Evolutionary conservation across 2,113 vertebrate genomes (phyloP).

Genomic region (Ginglymostoma cirratum): DNA sequence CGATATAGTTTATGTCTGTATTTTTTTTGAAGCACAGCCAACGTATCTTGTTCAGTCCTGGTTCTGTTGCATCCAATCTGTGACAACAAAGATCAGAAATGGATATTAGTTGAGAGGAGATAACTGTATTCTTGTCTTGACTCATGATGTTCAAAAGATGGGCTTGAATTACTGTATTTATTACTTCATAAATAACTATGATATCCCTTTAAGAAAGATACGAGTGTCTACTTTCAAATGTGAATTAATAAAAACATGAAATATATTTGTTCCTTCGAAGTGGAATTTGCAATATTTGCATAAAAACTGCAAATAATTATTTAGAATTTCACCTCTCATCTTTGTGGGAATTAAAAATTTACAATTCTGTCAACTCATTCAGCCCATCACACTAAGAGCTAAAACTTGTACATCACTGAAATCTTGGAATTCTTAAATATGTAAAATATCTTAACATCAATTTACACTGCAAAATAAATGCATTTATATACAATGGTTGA

Average conservation of each 20-base stretch:
- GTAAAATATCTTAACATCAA: neutral
- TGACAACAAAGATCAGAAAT: too few species aligned
- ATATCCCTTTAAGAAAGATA: neutral
- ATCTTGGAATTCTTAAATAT: neutral
- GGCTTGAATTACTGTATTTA: neutral
- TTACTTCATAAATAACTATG: neutral
- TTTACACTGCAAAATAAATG: neutral
- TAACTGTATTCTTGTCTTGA: neutral
- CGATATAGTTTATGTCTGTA: neutral
- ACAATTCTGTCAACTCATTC: neutral
- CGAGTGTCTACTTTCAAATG: neutral
- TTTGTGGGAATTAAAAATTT: neutral
- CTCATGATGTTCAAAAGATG: neutral
- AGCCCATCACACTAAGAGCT: neutral
- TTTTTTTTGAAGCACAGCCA: neutral
- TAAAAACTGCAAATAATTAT: neutral
- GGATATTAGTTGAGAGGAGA: neutral
- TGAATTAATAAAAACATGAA: neutral
- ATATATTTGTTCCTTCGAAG: neutral
- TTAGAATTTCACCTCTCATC: neutral
- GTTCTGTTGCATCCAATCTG: neutral
- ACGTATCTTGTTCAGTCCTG: neutral
- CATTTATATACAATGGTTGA: neutral
- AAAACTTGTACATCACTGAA: neutral
- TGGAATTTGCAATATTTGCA: neutral